Conservation (phyloP, 2,797 vertebrate genomes). For the Coregonus suidteri region DNA sequence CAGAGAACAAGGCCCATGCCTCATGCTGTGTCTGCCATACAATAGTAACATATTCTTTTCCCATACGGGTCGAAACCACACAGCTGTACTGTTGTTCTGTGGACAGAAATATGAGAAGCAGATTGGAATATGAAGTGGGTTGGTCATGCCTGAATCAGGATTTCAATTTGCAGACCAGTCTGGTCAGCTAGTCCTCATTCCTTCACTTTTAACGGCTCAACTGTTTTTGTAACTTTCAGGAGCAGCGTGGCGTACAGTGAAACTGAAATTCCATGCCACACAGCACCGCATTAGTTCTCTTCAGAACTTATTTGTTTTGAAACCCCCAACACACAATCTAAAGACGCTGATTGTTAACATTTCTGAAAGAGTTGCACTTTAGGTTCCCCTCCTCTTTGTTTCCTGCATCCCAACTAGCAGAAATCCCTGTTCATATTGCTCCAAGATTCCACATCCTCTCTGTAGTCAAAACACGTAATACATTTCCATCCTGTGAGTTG, state of each 20-base stretch:
- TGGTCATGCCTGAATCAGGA: constrained; percentile 56
- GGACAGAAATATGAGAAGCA: constrained; percentile 70
- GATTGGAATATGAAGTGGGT: constrained; percentile 66
- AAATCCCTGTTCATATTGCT: constrained; percentile 51
- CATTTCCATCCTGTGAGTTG: constrained; percentile 58
- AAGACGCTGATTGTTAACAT: constrained; percentile 5
- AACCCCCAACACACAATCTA: background rate
- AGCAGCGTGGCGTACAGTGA: constrained; percentile 30
- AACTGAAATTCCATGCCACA: constrained; percentile 43
- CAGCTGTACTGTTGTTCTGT: constrained; percentile 57
- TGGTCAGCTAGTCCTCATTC: constrained; percentile 70
- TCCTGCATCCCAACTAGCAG: constrained; percentile 43
- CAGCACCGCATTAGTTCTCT: constrained; percentile 15
- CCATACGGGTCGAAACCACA: constrained; percentile 28
- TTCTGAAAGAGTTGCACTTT: constrained; percentile 17
- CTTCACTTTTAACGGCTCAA: constrained; percentile 51
- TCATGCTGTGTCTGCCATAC: constrained; percentile 49
- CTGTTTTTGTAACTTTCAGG: constrained; percentile 48
- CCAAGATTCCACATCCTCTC: constrained; percentile 69
- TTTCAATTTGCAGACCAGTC: constrained; percentile 62
- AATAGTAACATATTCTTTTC: constrained; percentile 61
- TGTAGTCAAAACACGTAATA: constrained; percentile 59
- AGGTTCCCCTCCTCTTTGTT: constrained; percentile 30
- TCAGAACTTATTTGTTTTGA: background rate
- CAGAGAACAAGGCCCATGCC: constrained; percentile 40